Evolutionary conservation across 2,113 vertebrate genomes (phyloP), one percentile per base, ranked within the genome.

Genomic region (Malurus melanocephalus): DNA sequence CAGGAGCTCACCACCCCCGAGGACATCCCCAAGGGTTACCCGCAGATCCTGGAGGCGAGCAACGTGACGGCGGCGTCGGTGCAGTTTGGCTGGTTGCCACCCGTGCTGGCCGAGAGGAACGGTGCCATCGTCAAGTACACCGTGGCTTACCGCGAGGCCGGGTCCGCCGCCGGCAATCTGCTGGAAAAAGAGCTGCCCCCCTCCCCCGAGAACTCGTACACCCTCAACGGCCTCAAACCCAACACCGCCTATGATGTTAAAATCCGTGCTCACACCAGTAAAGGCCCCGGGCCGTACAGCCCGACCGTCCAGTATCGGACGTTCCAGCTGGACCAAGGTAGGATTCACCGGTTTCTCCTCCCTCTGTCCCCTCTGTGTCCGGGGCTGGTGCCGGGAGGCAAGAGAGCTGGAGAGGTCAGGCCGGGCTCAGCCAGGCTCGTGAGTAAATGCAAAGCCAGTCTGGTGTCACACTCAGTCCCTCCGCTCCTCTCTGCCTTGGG

Each of bases 251-350:
- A 99, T 69, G 98, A 99, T 68, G 98, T 99, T 96, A 99, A 98
- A 98, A 98, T 99, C 95, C 99, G 99, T 68, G 99, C 99, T 53
- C 99, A 99, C 98, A 99, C 99, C 96, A 98, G 98, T 98, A 98
- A 98, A 98, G 99, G 99, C 96, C 98, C 99, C 23, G 99, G 99
- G 97, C 99, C 99, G 62, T 99, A 98, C 99, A 99, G 99, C 98
- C 99, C 99, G 7, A 98, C 98, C 32, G 97, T 99, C 97, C 99
- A 99, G 98, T 99, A 99, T 98, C 98, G 98, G 98, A 99, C 99
- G 48, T 98, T 98, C 97, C 98, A 98, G 97, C 97, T 98, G 97
- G 97, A 98, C 95, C 97, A 98, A 99, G 99, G 99, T 99, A 99
- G 98, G 99, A 98, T 95, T 98, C 96, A 96, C 96, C 95, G 92